Conservation (phyloP, 2,797 vertebrate genomes). For the Sebastes wilsoni region DNA sequence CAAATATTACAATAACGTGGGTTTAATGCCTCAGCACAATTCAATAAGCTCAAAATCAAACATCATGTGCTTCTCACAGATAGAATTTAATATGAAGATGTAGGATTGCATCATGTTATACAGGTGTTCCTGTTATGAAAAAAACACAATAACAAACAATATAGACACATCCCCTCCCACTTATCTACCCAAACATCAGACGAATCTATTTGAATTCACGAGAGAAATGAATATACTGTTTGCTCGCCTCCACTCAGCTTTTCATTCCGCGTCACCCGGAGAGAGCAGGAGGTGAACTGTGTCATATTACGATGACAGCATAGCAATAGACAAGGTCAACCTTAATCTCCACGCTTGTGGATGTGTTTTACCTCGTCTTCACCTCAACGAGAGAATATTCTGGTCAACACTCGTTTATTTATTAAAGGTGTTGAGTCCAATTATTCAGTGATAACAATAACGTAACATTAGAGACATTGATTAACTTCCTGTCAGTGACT, state of each 20-base stretch:
- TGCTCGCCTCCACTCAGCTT: conserved; percentile 12
- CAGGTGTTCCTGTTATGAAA: background rate
- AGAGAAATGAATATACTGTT: conserved; percentile 23
- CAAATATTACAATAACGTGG: background rate
- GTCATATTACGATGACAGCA: conserved; percentile 16
- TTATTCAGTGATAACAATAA: conserved; percentile 35
- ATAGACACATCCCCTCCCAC: background rate
- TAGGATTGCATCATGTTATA: background rate
- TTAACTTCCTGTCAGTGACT: conserved; percentile 41
- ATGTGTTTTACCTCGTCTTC: background rate
- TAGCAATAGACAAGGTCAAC: background rate
- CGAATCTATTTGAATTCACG: conserved; percentile 39
- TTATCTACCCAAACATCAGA: conserved; percentile 7
- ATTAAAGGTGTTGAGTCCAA: background rate
- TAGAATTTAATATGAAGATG: background rate
- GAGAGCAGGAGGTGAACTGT: conserved; percentile 13
- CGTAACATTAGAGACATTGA: conserved; percentile 29
- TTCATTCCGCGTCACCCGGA: conserved; percentile 15
- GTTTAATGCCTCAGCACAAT: background rate
- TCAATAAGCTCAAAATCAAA: background rate
- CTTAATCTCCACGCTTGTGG: conserved; percentile 12
- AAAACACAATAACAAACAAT: conserved; percentile 21
- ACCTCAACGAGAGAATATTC: background rate
- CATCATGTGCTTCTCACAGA: background rate
- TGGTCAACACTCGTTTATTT: background rate